These are phyloP conservation scores for Neosilurus hyrtlii DNA, from an alignment of 2,797 vertebrate genomes.

Conservation along the genomic window DNA sequence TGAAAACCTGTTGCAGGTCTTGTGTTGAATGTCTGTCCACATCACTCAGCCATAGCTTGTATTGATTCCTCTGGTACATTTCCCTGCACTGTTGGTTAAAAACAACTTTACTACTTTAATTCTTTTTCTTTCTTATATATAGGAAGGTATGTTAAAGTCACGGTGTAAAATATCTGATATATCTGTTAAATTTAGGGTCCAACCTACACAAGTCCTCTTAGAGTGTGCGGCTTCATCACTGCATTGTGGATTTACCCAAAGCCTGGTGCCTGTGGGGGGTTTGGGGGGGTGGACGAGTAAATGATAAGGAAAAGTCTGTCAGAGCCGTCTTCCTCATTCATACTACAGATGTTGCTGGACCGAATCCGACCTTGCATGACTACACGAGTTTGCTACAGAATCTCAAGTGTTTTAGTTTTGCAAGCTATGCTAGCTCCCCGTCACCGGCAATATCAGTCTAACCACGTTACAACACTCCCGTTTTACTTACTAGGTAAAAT, in stretches of 20 bases:
- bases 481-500: slow-evolving; percentile 21
- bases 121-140: not conserved
- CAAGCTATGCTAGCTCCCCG: slow-evolving; percentile 8
- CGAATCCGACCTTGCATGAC: slow-evolving; percentile 18
- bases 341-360: slow-evolving; percentile 21
- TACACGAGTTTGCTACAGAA: slow-evolving; percentile 15
- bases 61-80: not conserved
- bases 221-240: not conserved
- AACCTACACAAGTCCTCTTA: not conserved
- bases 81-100: not conserved
- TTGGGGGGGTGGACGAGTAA: not conserved
- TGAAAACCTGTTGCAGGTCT: not conserved
- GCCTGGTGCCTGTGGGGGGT: too few species aligned
- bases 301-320: not conserved
- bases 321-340: not conserved
- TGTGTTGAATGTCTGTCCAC: not conserved
- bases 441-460: not conserved
- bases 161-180: not conserved
- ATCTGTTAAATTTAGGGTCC: not conserved
- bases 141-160: not conserved
- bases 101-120: not conserved
- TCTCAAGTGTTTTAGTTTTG: slow-evolving; percentile 42
- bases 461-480: slow-evolving; percentile 20
- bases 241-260: not conserved
- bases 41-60: not conserved